phyloP scores from a whole-genome alignment of 1,140 invertebrate genomes.

The Kradibia gibbosae region DNA sequence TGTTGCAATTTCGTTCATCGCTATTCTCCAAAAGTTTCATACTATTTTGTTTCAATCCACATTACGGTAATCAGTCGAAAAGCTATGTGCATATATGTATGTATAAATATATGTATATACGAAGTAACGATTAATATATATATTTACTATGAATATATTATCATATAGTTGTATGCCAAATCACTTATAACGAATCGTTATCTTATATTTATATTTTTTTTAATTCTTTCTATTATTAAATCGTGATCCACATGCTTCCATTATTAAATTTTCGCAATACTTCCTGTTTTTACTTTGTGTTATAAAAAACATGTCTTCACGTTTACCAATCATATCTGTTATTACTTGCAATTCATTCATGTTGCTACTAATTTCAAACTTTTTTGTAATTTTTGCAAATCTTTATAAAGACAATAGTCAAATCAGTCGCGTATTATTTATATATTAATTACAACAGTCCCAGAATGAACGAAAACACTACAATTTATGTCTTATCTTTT shows the following conservation, averaged over 20 bases:
- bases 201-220: conserved; percentile 47
- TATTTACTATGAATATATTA: conserved; percentile 59
- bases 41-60: conserved; percentile 51
- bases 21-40: conserved; percentile 38
- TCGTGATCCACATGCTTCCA: conserved; percentile 46
- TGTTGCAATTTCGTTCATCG: conserved; percentile 52
- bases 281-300: background rate
- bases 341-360: background rate
- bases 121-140: conserved; percentile 65
- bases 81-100: conserved; percentile 67
- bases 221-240: conserved; percentile 47
- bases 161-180: conserved; percentile 55
- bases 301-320: background rate
- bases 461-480: conserved; percentile 34
- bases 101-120: conserved; percentile 67
- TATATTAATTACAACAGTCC: conserved; percentile 18
- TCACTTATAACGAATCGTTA: conserved; percentile 62
- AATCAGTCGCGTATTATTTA: conserved; percentile 34
- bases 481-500: conserved; percentile 22
- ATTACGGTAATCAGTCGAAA: conserved; percentile 72
- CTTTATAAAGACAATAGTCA: conserved; percentile 19
- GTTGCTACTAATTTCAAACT: background rate
- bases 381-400: background rate
- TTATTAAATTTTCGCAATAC: background rate
- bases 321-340: background rate